Percentiles rank a stretch among this genome's conserved stretches.
phyloP scores from a whole-genome alignment of 2,888 invertebrate species.

The Strigamia crassipes region DNA sequence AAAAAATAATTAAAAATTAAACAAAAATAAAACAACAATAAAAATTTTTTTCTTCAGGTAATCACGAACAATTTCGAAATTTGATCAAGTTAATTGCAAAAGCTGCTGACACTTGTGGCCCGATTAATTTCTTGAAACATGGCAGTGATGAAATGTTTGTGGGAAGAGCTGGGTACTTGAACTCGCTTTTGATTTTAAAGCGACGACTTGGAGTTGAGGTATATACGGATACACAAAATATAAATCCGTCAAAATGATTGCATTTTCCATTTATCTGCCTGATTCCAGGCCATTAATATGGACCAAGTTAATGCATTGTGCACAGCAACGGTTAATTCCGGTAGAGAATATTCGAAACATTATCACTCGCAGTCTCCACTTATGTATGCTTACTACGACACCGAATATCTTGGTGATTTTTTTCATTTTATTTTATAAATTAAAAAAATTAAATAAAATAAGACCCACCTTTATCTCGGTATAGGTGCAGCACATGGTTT shows the following conservation, averaged over 20 bases:
- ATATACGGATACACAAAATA: conserved; percentile 46
- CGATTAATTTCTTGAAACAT: conserved; percentile 56
- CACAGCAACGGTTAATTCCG: conserved; percentile 71
- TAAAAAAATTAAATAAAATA: not conserved
- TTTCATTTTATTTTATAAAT: not conserved
- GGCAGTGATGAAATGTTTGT: conserved; percentile 82
- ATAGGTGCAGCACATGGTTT: conserved; percentile 67
- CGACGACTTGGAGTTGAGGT: conserved; percentile 54
- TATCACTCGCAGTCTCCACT: conserved; percentile 69
- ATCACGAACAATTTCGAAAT: conserved; percentile 48
- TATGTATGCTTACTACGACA: conserved; percentile 77
- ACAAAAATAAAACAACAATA: not conserved
- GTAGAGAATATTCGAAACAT: conserved; percentile 68
- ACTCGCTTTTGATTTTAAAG: conserved; percentile 74
- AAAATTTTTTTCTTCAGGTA: conserved; percentile 48
- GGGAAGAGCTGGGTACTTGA: conserved; percentile 80
- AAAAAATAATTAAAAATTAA: not conserved
- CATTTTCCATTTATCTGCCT: not conserved
- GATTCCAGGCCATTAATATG: conserved; percentile 56
- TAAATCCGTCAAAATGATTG: not conserved
- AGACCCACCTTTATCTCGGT: not conserved
- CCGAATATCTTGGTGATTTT: conserved; percentile 75
- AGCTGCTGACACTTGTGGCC: conserved; percentile 51
- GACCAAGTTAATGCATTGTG: conserved; percentile 69
- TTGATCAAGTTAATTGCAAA: conserved; percentile 54